phyloP scores from a whole-genome alignment of 2,113 vertebrate species.

The Kryptolebias marmoratus region DNA sequence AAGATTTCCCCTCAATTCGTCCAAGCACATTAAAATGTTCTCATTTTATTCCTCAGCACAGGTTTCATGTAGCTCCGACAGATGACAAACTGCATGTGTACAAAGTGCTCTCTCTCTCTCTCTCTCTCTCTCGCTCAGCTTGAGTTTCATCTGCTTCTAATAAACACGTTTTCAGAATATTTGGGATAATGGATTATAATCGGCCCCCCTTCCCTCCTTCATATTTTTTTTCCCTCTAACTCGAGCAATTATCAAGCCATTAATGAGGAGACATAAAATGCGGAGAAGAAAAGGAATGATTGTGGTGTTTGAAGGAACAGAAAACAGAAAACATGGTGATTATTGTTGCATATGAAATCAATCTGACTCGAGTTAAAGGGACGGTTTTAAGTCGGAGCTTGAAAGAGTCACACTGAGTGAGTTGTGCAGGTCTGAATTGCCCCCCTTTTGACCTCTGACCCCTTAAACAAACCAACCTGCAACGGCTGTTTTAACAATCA shows the following conservation, averaged over 20 bases:
- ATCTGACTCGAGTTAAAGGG: neutral
- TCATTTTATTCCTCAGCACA: neutral
- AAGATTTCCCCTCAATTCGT: neutral
- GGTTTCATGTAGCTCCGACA: neutral
- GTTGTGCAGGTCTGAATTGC: neutral
- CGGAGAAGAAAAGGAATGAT: conserved; percentile 1
- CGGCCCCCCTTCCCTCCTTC: conserved; percentile 9
- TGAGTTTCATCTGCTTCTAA: conserved; percentile 41
- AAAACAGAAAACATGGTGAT: neutral
- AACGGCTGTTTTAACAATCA: too few species aligned
- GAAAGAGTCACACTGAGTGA: too few species aligned
- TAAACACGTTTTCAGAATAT: conserved; percentile 57
- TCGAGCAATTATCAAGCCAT: conserved; percentile 54
- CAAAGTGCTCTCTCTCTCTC: neutral
- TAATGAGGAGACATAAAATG: conserved; percentile 56
- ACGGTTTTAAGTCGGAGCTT: neutral
- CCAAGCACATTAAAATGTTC: neutral
- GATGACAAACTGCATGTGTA: neutral
- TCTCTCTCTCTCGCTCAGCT: neutral
- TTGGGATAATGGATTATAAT: conserved; percentile 48
- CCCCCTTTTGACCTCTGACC: neutral
- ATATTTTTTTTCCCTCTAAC: conserved; percentile 33
- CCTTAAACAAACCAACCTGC: neutral
- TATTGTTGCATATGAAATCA: neutral
- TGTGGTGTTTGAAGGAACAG: conserved; percentile 26